phyloP scores from a whole-genome alignment of 1,140 invertebrate genomes.

The Himalopsyche phryganea region DNA sequence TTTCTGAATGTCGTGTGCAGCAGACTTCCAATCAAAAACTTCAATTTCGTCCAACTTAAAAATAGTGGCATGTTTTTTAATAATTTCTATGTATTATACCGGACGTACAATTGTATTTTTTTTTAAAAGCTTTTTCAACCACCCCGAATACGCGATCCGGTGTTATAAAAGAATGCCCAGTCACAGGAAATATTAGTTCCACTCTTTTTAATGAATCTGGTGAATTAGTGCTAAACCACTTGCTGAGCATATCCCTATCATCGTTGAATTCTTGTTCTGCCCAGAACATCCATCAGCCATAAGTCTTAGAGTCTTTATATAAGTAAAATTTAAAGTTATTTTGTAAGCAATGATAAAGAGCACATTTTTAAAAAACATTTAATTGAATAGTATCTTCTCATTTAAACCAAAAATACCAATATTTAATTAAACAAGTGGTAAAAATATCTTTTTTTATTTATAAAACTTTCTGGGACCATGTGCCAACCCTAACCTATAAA shows the following conservation, averaged over 20 bases:
- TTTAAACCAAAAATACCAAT: too few relatives aligned
- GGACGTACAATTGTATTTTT: background rate
- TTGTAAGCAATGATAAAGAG: slow-evolving; percentile 3
- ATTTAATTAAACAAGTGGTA: too few relatives aligned
- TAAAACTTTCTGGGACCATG: too few relatives aligned
- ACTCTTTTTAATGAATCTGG: slow-evolving; percentile 1
- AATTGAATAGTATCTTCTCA: too few relatives aligned
- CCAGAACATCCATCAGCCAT: slow-evolving; percentile 4
- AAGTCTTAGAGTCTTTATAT: background rate
- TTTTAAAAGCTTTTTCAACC: background rate
- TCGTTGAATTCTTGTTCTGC: slow-evolving; percentile 2
- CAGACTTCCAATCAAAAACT: background rate
- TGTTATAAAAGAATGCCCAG: slow-evolving; percentile 1
- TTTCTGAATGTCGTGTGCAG: too few relatives aligned
- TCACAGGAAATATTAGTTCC: background rate
- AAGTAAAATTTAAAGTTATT: slow-evolving; percentile 4
- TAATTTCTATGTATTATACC: background rate
- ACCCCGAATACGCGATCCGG: slow-evolving; percentile 4
- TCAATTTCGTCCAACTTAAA: background rate
- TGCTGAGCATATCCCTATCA: slow-evolving; percentile 3
- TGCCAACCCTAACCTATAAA: too few relatives aligned
- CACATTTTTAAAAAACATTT: too few relatives aligned
- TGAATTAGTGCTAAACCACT: background rate
- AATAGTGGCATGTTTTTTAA: slow-evolving; percentile 6
- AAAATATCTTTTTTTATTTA: too few relatives aligned